phyloP scores from a whole-genome alignment of 2,113 vertebrate genomes.

The Colius striatus region DNA sequence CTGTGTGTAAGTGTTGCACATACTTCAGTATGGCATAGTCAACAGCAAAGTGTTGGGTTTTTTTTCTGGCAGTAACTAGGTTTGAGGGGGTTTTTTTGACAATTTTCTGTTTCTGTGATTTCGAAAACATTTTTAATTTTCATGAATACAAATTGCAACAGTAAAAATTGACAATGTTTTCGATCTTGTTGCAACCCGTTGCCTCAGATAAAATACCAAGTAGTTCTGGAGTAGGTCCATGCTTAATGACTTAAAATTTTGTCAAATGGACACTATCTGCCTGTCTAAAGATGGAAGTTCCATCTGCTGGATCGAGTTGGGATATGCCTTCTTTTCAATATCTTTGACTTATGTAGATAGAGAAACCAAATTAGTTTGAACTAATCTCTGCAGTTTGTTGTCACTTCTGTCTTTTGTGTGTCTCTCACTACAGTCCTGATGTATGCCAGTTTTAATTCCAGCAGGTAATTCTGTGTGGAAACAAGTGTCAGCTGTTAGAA shows the following conservation, averaged over 20 bases:
- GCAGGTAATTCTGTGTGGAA: background rate
- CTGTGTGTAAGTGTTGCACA: background rate
- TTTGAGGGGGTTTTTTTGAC: background rate
- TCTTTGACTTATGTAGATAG: background rate
- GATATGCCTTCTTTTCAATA: background rate
- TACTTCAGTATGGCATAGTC: background rate
- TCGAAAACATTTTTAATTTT: background rate
- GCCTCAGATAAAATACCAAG: background rate
- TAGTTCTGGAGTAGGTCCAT: rapidly evolving
- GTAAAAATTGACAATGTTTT: background rate
- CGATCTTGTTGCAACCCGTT: background rate
- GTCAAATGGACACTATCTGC: background rate
- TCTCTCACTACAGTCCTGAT: background rate
- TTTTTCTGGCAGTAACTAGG: background rate
- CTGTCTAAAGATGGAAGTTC: background rate
- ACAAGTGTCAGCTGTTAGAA: background rate
- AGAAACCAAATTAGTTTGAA: background rate
- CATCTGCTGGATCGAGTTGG: background rate
- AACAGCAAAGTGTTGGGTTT: background rate
- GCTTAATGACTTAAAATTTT: background rate
- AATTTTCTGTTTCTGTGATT: background rate
- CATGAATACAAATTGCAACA: background rate
- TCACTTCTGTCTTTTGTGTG: background rate
- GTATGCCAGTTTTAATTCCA: background rate
- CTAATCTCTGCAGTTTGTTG: background rate